Base-by-base conservation (phyloP, 2,797 vertebrate genomes). In the Tangara arthus region DNA sequence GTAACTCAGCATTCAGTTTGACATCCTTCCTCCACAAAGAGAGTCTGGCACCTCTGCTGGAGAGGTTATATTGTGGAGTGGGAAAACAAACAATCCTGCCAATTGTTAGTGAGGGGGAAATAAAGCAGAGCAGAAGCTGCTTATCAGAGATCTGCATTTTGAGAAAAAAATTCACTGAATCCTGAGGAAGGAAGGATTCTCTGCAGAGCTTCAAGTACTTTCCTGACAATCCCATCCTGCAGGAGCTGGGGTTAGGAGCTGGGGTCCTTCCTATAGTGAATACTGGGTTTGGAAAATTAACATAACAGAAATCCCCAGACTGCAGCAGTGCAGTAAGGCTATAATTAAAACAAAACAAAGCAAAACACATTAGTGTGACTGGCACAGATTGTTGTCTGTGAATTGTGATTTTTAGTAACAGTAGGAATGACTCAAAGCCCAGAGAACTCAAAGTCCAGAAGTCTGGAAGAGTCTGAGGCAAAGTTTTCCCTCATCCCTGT, bases 101-200 rank as follows among this genome's bases (percentile, higher is more conserved):
- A 61, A 28, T 23, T 85, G 82, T 70, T 83, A 59, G 44, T 5
- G 52, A n/a, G 63, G 14, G n/a, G 21, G 0, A 2, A 23, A 56
- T 57, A 61, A 60, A 46, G 8, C 49, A 87, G 53, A 88, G 76
- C 23, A 32, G 61, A 61, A 91, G 22, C 76, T 89, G 37, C 68
- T 94, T 95, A 90, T 95, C 91, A 81, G 76, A 75, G 8, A 68
- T 42, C 32, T 53, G 35, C 27, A 61, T 76, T 96, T 79, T 90
- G 50, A 81, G 46, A 82, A 35, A 73, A 85, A 90, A 90, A 80
- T 12, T 59, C 59, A 60, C 37, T 37, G 65, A 71, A 88, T 90
- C 82, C 72, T 42, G 82, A 88, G 79, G 57, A 95, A 92, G 90
- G 77, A 95, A 96, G 50, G 69, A 85, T 90, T 82, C 65, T 94